Conservation (phyloP, 2,888 invertebrate genomes). For the Conchocele bisecta region DNA sequence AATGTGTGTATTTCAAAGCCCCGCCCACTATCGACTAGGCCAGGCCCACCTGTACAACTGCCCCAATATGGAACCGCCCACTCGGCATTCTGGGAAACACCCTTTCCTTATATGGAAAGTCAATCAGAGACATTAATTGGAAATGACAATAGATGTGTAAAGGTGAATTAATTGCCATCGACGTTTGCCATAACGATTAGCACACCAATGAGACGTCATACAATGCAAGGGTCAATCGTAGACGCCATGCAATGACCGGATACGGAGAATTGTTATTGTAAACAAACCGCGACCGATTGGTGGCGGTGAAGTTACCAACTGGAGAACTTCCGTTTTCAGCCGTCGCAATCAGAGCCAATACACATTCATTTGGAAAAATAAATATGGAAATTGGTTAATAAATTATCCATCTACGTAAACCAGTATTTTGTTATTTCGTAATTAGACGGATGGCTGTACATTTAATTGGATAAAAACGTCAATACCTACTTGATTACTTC, state of each 20-base stretch:
- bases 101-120: conserved; percentile 43
- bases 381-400: background rate
- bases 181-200: no score
- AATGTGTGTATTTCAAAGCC: conserved; percentile 5
- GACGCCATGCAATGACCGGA: no score
- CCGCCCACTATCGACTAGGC: conserved; percentile 29
- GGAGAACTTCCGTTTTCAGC: conserved; percentile 37
- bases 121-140: no score
- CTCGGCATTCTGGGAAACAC: conserved; percentile 13
- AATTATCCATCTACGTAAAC: conserved; percentile 19
- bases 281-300: conserved; percentile 40
- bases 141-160: no score
- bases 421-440: no score
- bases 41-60: conserved; percentile 28
- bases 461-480: conserved; percentile 52
- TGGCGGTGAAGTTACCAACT: conserved; percentile 29
- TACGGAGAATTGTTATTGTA: conserved; percentile 32
- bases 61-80: conserved; percentile 26
- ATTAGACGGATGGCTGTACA: no score
- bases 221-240: no score
- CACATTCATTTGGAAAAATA: conserved; percentile 35
- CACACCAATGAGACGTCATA: no score
- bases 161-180: no score
- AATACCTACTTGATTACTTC: conserved; percentile 44
- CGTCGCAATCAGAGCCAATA: conserved; percentile 32